A percentile compares a stretch with the other conserved stretches of the same genome.
Conservation (phyloP, 2,797 vertebrate genomes). For the Antennarius maculatus region DNA sequence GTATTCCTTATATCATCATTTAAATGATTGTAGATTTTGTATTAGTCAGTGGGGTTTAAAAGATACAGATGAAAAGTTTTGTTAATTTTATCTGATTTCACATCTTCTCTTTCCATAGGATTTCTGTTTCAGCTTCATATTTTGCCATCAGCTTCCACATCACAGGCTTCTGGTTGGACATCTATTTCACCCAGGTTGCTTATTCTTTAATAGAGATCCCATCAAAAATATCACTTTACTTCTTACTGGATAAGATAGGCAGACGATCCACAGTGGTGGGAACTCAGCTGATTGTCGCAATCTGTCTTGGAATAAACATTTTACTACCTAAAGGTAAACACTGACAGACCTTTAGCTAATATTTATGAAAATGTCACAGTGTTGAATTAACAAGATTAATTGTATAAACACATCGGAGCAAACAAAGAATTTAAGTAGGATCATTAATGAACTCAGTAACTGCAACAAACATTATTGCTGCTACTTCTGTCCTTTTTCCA, state of each 20-base stretch:
- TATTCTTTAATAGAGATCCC: constrained; percentile 87
- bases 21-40: too few relatives aligned
- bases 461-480: too few relatives aligned
- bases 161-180: constrained; percentile 84
- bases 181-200: constrained; percentile 88
- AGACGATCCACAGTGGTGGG: constrained; percentile 78
- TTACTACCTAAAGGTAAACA: constrained; percentile 75
- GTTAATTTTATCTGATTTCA: neutral
- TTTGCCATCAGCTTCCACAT: constrained; percentile 90
- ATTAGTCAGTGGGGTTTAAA: neutral
- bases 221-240: constrained; percentile 82
- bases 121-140: constrained; percentile 85
- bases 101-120: constrained; percentile 75
- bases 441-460: neutral
- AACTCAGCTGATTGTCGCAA: constrained; percentile 65
- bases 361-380: too few relatives aligned
- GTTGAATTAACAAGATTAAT: too few relatives aligned
- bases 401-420: too few relatives aligned
- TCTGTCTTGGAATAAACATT: constrained; percentile 77
- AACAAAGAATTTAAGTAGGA: too few relatives aligned
- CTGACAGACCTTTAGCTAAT: neutral
- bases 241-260: constrained; percentile 82
- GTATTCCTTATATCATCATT: constrained; percentile 18
- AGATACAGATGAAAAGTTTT: neutral
- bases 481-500: constrained; percentile 45